Conservation (phyloP, 2,797 vertebrate species). For the Graptemys geographica region DNA sequence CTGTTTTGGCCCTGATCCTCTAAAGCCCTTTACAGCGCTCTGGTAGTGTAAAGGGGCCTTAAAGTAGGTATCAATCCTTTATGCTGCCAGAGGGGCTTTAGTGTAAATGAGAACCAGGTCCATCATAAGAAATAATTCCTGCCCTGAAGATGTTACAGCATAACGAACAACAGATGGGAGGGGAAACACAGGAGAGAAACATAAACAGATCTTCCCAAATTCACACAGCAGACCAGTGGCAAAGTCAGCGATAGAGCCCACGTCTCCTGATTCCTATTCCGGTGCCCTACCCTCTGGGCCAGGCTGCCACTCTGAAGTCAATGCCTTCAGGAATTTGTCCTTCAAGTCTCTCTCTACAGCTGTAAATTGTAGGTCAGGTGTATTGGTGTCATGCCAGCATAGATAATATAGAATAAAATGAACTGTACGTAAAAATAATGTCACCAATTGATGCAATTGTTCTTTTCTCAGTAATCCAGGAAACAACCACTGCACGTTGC, state of each 20-base stretch:
- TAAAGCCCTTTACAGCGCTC: background rate
- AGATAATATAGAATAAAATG: background rate
- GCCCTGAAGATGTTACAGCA: background rate
- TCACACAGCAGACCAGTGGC: background rate
- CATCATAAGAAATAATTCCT: background rate
- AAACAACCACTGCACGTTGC: background rate
- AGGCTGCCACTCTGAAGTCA: background rate
- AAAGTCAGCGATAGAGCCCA: background rate
- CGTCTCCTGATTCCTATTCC: background rate
- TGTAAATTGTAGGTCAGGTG: background rate
- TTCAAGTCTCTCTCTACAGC: background rate
- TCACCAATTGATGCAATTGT: background rate
- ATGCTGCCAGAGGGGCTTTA: background rate
- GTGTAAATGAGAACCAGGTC: rapidly evolving
- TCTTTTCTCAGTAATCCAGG: background rate
- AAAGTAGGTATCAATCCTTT: background rate
- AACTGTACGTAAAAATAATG: background rate
- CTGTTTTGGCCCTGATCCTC: background rate
- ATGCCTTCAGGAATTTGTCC: background rate
- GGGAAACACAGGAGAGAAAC: background rate
- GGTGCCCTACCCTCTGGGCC: background rate
- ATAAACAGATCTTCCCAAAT: background rate
- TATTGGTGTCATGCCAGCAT: background rate
- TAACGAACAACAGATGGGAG: background rate
- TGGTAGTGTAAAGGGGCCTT: background rate